phyloP scores from a whole-genome alignment of 1,140 invertebrate genomes.

The Bradysia coprophila region DNA sequence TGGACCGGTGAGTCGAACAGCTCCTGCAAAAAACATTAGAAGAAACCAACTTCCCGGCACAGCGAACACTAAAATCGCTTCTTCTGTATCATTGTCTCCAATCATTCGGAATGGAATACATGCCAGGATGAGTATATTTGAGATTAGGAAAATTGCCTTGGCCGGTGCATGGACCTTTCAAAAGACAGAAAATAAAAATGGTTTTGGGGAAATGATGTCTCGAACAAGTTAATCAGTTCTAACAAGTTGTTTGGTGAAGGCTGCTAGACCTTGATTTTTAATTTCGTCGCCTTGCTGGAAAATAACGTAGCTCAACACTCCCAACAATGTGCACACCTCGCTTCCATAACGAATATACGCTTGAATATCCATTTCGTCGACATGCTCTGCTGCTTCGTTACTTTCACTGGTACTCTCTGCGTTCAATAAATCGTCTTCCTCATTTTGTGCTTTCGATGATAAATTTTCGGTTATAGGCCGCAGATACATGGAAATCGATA shows the following conservation, averaged over 20 bases:
- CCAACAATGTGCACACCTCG: constrained; percentile 68
- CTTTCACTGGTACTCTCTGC: not conserved
- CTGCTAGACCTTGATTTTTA: constrained; percentile 75
- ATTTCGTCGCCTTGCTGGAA: constrained; percentile 86
- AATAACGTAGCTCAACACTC: constrained; percentile 75
- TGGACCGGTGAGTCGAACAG: constrained; percentile 80
- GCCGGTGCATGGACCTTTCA: constrained; percentile 74
- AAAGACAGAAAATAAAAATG: too few relatives aligned
- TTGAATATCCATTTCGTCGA: constrained; percentile 18
- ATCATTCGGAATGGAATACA: constrained; percentile 79
- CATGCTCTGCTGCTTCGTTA: not conserved
- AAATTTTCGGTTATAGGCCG: constrained; percentile 44
- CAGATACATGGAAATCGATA: constrained; percentile 80
- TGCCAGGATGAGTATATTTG: constrained; percentile 78
- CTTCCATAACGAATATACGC: constrained; percentile 46
- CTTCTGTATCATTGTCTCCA: constrained; percentile 59
- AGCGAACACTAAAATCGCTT: constrained; percentile 78
- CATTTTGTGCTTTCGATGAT: constrained; percentile 13
- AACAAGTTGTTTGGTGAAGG: constrained; percentile 86
- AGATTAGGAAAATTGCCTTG: constrained; percentile 83
- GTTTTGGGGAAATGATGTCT: too few relatives aligned
- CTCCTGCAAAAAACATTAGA: constrained; percentile 95
- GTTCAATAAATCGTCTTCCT: too few relatives aligned
- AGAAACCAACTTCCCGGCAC: constrained; percentile 93
- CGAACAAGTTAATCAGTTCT: too few relatives aligned